Conservation (phyloP, 2,888 invertebrate genomes). For the Ferrisia virgata region DNA sequence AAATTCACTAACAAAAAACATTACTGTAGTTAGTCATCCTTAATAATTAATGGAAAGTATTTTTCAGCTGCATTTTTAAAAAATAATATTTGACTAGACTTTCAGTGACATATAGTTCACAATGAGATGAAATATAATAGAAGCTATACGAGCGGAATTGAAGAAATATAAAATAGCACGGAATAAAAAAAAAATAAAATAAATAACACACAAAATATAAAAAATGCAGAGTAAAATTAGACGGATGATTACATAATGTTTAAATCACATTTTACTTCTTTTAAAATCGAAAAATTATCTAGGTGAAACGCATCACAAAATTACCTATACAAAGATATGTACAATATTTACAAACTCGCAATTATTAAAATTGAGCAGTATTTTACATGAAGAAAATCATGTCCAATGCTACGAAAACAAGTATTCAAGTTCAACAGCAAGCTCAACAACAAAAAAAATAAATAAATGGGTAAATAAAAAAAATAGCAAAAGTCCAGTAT, state of each 20-base stretch:
- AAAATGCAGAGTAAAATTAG: neutral
- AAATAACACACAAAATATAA: neutral
- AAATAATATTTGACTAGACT: slow-evolving; percentile 7
- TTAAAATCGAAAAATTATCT: slow-evolving; percentile 14
- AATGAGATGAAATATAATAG: neutral
- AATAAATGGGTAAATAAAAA: neutral
- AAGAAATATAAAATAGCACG: neutral
- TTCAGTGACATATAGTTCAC: neutral
- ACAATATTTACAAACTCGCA: neutral
- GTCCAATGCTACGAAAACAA: neutral
- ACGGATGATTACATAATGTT: slow-evolving; percentile 18
- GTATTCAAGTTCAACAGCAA: neutral
- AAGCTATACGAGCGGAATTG: slow-evolving; percentile 14
- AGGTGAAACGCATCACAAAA: neutral
- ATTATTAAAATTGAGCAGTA: neutral
- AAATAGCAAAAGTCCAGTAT: neutral
- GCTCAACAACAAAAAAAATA: neutral
- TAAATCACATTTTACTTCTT: neutral
- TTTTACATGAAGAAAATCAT: neutral
- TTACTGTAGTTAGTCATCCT: neutral
- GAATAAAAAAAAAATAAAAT: neutral
- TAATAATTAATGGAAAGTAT: slow-evolving; percentile 8
- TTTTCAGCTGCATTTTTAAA: neutral
- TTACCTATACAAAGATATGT: slow-evolving; percentile 1
- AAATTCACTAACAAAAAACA: neutral